phyloP scores from a whole-genome alignment of 2,797 vertebrate genomes.

The Sebastes ruberrimus region DNA sequence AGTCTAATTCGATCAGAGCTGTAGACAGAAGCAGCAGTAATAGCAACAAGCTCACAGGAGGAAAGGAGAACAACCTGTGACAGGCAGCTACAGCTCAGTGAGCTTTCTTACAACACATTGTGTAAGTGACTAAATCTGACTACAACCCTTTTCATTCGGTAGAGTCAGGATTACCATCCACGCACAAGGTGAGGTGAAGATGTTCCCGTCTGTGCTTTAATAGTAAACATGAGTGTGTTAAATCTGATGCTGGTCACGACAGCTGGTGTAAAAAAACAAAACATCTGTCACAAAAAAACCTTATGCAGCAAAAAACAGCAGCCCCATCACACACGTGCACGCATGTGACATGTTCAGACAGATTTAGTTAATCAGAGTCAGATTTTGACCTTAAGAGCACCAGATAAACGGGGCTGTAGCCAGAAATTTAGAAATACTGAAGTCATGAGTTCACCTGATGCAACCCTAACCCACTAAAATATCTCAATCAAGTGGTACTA shows the following conservation, averaged over 20 bases:
- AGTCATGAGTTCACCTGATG: neutral
- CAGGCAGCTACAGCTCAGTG: neutral
- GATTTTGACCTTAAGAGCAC: conserved; percentile 15
- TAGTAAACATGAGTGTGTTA: neutral
- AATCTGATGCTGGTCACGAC: neutral
- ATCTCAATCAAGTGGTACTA: neutral
- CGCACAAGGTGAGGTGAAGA: neutral
- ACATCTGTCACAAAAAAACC: conserved; percentile 31
- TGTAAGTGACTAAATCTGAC: neutral
- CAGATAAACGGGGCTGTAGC: neutral
- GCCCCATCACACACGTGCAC: neutral
- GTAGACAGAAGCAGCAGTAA: conserved; percentile 24
- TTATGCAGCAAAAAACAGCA: conserved; percentile 14
- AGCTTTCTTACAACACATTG: conserved; percentile 1
- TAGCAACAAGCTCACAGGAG: conserved; percentile 14
- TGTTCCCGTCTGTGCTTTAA: neutral
- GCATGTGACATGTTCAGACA: conserved; percentile 25
- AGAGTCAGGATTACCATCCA: neutral
- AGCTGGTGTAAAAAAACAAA: conserved; percentile 10
- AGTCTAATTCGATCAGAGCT: conserved; percentile 59
- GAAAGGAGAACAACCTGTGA: conserved; percentile 2
- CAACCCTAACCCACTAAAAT: neutral
- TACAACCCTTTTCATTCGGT: neutral
- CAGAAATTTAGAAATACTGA: neutral
- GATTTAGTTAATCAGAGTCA: conserved; percentile 16